These are phyloP conservation scores for Peromyscus attwateri DNA, from an alignment of 2,797 vertebrate species.

Conservation along the genomic window DNA sequence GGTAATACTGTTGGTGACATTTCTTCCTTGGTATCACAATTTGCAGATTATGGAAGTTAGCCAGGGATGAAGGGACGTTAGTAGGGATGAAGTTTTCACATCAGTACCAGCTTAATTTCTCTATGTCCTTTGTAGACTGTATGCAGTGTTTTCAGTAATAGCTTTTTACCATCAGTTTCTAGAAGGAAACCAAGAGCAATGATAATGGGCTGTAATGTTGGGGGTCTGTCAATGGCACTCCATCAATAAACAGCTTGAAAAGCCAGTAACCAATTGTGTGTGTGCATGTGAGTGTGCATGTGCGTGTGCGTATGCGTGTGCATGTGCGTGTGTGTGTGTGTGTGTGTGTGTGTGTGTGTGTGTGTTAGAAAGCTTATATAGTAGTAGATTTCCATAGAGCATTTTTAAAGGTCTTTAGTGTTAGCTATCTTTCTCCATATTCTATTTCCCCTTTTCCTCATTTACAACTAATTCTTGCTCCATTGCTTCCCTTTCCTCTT, in stretches of 20 bases:
- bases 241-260: neutral
- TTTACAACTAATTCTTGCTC: neutral
- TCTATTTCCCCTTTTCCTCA: neutral
- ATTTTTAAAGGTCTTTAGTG: neutral
- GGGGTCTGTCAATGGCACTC: neutral
- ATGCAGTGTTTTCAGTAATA: neutral
- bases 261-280: neutral
- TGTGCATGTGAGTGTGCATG: no score
- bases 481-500: neutral
- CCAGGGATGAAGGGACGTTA: neutral
- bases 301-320: no score
- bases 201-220: neutral
- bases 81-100: neutral
- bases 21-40: neutral
- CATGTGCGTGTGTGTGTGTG: neutral
- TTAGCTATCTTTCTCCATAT: neutral
- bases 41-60: neutral
- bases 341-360: neutral
- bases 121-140: neutral
- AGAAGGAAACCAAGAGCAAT: neutral
- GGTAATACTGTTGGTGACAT: neutral
- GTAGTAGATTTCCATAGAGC: neutral
- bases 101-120: neutral
- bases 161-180: neutral
- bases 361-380: neutral